Evolutionary conservation across 2,888 invertebrate genomes (phyloP).

Genomic region (Drosophila stalkeri): DNA sequence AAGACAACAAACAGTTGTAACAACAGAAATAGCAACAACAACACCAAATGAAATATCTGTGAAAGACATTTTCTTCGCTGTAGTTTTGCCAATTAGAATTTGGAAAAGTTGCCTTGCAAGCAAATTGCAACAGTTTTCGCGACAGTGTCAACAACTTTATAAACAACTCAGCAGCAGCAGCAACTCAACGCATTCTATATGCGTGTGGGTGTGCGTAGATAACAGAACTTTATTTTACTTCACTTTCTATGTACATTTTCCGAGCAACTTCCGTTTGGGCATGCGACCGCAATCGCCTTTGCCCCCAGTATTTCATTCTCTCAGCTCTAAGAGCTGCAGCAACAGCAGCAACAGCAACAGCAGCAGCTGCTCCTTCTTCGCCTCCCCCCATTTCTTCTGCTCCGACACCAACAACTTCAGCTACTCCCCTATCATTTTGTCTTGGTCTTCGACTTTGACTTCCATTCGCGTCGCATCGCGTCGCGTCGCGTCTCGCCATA

Average conservation of each 20-base stretch:
- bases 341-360: background rate
- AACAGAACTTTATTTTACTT: constrained; percentile 73
- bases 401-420: constrained; percentile 2
- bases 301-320: constrained; percentile 32
- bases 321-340: constrained; percentile 2
- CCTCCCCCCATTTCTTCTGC: constrained; percentile 1
- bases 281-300: constrained; percentile 71
- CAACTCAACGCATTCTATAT: constrained; percentile 24
- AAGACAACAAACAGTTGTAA: constrained; percentile 28
- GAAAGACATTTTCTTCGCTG: constrained; percentile 65
- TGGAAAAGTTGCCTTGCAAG: constrained; percentile 66
- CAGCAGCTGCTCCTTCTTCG: constrained; percentile 10
- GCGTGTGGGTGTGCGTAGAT: constrained; percentile 53
- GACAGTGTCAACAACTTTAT: constrained; percentile 65
- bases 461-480: constrained; percentile 49
- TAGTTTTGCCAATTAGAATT: constrained; percentile 78
- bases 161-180: constrained; percentile 46
- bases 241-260: constrained; percentile 76
- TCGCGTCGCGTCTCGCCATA: constrained; percentile 66
- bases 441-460: constrained; percentile 41
- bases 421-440: constrained; percentile 30
- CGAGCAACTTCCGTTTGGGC: constrained; percentile 78
- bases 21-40: constrained; percentile 9
- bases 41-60: constrained; percentile 54
- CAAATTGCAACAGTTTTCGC: constrained; percentile 75